Percentiles rank a stretch among this genome's conserved stretches.
These are phyloP conservation scores for Hypsopygia costalis DNA, from an alignment of 2,888 invertebrate genomes.

Conservation along the genomic window DNA sequence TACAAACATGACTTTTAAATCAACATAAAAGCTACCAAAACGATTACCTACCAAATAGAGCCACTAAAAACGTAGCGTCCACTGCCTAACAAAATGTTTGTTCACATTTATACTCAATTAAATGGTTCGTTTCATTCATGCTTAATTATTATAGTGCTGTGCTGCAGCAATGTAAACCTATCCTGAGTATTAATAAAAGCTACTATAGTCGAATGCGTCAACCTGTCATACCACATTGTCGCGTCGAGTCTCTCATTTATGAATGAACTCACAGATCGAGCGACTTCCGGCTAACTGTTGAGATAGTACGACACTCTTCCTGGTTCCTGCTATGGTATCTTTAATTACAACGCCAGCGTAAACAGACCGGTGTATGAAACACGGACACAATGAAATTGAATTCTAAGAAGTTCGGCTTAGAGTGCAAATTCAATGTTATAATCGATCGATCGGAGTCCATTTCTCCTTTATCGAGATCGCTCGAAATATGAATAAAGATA, in stretches of 20 bases:
- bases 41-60: slow-evolving; percentile 33
- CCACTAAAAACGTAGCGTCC: slow-evolving; percentile 32
- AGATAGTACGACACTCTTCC: slow-evolving; percentile 81
- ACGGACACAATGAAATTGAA: slow-evolving; percentile 24
- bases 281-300: slow-evolving; percentile 78
- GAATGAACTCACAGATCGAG: slow-evolving; percentile 79
- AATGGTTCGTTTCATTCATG: slow-evolving; percentile 73
- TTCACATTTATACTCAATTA: slow-evolving; percentile 72
- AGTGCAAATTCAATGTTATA: slow-evolving; percentile 38
- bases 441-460: slow-evolving; percentile 55
- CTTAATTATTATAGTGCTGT: slow-evolving; percentile 53
- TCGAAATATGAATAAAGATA: slow-evolving; percentile 77
- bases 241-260: slow-evolving; percentile 65
- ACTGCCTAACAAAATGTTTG: slow-evolving; percentile 60
- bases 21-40: slow-evolving; percentile 27
- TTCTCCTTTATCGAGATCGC: slow-evolving; percentile 69
- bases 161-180: slow-evolving; percentile 47
- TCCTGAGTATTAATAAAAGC: slow-evolving; percentile 44
- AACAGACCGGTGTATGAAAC: slow-evolving; percentile 44
- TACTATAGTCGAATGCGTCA: slow-evolving; percentile 42
- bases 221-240: slow-evolving; percentile 70
- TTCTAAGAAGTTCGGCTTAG: slow-evolving; percentile 37
- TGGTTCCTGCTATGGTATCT: slow-evolving; percentile 79
- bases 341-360: slow-evolving; percentile 71
- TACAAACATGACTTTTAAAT: slow-evolving; percentile 27